Conservation (phyloP, 2,797 vertebrate genomes). For the Periophthalmus magnuspinnatus region DNA sequence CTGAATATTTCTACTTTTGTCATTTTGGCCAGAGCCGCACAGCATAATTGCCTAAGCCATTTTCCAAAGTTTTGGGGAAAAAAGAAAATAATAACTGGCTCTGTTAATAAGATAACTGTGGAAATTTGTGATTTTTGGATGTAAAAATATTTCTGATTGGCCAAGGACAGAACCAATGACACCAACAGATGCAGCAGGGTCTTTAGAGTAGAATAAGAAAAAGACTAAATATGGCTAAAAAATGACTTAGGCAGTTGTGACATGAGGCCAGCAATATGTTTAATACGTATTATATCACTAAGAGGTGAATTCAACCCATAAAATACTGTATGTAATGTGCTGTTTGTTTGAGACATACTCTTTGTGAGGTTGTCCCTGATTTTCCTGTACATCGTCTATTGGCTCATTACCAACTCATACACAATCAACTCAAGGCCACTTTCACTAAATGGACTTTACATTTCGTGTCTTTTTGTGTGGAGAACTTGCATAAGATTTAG, state of each 20-base stretch:
- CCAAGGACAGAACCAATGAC: no score
- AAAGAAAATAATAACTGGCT: no score
- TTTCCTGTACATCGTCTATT: neutral
- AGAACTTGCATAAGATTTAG: neutral
- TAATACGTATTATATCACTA: constrained; percentile 12
- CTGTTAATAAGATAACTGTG: no score
- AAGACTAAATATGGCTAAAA: no score
- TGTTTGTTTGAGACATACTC: neutral
- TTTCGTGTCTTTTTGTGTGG: neutral
- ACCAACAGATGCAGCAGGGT: no score
- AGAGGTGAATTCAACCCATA: neutral
- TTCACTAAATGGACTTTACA: constrained; percentile 6
- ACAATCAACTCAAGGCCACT: constrained; percentile 13
- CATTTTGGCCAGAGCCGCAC: constrained; percentile 39
- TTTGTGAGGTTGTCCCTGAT: neutral
- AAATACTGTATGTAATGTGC: neutral
- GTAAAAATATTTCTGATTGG: no score
- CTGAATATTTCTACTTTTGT: constrained; percentile 24
- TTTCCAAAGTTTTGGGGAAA: no score
- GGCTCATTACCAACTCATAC: neutral
- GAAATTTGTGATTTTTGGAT: no score
- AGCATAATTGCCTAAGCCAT: no score
- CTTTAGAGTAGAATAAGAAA: no score
- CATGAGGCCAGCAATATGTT: neutral
- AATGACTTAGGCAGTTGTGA: no score